Evolutionary conservation across 2,888 invertebrate species (phyloP).

Genomic region (Bruchidius siliquastri): DNA sequence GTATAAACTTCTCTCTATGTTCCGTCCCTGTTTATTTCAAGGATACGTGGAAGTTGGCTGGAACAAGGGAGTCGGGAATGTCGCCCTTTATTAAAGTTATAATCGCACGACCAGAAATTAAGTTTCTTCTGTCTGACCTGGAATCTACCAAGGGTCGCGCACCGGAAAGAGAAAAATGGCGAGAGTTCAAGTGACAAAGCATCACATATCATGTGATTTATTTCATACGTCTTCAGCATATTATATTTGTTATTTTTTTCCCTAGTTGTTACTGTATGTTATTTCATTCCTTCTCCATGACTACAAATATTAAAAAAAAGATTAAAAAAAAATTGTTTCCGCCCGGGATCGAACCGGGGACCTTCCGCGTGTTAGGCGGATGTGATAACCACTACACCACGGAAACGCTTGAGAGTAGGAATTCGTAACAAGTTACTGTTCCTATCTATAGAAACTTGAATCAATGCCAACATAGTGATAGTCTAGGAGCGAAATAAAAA

Average conservation of each 20-base stretch:
- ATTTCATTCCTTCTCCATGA: too few relatives aligned
- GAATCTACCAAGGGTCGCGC: neutral
- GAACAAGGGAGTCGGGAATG: constrained; percentile 7
- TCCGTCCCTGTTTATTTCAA: neutral
- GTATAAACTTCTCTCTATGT: too few relatives aligned
- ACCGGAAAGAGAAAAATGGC: neutral
- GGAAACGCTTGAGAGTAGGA: constrained; percentile 53
- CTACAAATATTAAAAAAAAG: too few relatives aligned
- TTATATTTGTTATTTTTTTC: too few relatives aligned
- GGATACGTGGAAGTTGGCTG: neutral
- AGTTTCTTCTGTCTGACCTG: constrained; percentile 8
- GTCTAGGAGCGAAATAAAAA: too few relatives aligned
- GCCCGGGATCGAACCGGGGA: constrained; percentile 87
- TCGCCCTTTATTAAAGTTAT: constrained; percentile 23
- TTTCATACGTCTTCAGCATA: too few relatives aligned
- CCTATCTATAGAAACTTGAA: too few relatives aligned
- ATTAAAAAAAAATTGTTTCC: constrained; percentile 61
- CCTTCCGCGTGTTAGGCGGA: constrained; percentile 90
- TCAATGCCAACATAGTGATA: too few relatives aligned
- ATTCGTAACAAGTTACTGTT: too few relatives aligned
- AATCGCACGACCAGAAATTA: constrained; percentile 22
- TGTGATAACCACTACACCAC: constrained; percentile 90
- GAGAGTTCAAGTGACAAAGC: neutral
- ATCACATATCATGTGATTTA: too few relatives aligned
- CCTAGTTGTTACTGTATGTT: too few relatives aligned